Conservation (phyloP, 2,113 vertebrate species). For the Chaetura pelagica region DNA sequence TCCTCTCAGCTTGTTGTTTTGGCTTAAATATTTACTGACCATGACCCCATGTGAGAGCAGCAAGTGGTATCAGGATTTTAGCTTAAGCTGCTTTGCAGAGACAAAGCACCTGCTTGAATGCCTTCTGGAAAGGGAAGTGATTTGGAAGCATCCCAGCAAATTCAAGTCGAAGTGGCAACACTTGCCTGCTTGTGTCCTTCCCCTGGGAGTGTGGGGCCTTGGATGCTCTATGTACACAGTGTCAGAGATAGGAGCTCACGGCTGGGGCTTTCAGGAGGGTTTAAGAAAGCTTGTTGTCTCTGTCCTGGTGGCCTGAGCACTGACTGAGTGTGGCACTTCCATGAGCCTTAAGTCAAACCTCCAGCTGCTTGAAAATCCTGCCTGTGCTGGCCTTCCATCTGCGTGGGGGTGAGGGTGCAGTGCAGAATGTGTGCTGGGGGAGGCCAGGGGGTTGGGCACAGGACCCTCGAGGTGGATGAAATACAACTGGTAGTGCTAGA, state of each 20-base stretch:
- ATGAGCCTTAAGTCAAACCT: background rate
- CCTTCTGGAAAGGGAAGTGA: conserved; percentile 22
- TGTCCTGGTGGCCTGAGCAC: background rate
- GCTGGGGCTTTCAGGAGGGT: background rate
- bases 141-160: background rate
- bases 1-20: background rate
- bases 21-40: background rate
- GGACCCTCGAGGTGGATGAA: background rate
- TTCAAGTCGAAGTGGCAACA: background rate
- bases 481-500: background rate
- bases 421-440: rapidly evolving
- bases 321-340: background rate
- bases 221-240: too few relatives aligned
- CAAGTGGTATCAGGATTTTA: background rate
- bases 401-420: background rate
- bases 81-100: conserved; percentile 41
- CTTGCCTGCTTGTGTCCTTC: background rate
- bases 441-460: too few relatives aligned
- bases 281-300: rapidly evolving
- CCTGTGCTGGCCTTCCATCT: too few relatives aligned
- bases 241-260: background rate
- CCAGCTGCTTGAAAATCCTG: background rate
- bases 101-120: conserved; percentile 43
- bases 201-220: background rate
- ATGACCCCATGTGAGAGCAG: background rate